Conservation (phyloP, 2,888 invertebrate species). For the Nymphalis c-album region DNA sequence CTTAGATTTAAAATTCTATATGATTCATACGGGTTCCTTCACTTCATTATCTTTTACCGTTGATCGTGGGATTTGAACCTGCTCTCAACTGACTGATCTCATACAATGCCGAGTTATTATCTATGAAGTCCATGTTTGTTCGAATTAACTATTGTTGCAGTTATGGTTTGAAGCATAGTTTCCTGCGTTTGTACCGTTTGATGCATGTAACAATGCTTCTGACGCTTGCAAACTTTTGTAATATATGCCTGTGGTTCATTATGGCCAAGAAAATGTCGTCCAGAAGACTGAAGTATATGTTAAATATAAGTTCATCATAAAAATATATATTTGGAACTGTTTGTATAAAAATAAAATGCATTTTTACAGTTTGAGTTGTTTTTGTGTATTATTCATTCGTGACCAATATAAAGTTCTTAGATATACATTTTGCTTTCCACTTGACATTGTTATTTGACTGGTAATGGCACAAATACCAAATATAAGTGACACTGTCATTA, state of each 20-base stretch:
- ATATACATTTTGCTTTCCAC: too few relatives aligned
- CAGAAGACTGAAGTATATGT: slow-evolving; percentile 59
- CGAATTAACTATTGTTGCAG: slow-evolving; percentile 55
- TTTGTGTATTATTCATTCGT: not conserved
- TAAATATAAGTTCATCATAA: slow-evolving; percentile 55
- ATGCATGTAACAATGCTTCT: slow-evolving; percentile 74
- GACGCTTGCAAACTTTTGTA: slow-evolving; percentile 70
- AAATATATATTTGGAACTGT: slow-evolving; percentile 12
- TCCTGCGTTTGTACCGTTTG: slow-evolving; percentile 66
- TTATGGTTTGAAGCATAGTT: slow-evolving; percentile 65
- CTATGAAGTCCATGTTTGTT: slow-evolving; percentile 2
- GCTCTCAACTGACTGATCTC: not conserved
- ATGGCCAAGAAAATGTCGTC: slow-evolving; percentile 65
- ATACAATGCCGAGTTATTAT: not conserved
- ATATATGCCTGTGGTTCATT: slow-evolving; percentile 71
- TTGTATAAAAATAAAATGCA: slow-evolving; percentile 10
- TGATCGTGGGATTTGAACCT: too few relatives aligned
- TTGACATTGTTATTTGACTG: too few relatives aligned
- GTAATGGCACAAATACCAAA: too few relatives aligned
- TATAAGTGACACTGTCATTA: too few relatives aligned
- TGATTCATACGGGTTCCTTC: too few relatives aligned
- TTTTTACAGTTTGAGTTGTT: slow-evolving; percentile 4
- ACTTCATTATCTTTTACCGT: too few relatives aligned
- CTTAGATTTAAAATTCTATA: too few relatives aligned
- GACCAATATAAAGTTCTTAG: not conserved